These are phyloP conservation scores for Clamator glandarius DNA, from an alignment of 2,797 vertebrate species.

Conservation along the genomic window DNA sequence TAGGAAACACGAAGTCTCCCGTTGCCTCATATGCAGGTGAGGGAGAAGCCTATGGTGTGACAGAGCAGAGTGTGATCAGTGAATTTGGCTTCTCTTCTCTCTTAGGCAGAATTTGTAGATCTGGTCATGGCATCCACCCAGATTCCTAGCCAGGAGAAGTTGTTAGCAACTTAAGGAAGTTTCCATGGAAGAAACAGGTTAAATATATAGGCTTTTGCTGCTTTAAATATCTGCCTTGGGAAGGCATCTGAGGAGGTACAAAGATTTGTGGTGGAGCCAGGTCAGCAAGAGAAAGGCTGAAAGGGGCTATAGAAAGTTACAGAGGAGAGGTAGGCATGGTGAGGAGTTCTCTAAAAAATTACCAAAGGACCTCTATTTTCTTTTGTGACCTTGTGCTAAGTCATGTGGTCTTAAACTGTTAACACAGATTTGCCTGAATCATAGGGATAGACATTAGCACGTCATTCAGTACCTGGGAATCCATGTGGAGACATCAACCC, in stretches of 20 bases:
- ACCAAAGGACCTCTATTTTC: accelerated
- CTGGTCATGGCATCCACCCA: neutral
- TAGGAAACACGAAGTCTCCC: neutral
- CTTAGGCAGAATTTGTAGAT: neutral
- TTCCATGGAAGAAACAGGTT: neutral
- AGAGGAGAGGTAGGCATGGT: neutral
- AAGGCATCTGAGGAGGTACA: neutral
- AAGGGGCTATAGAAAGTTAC: neutral
- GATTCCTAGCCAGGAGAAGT: neutral
- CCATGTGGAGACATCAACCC: neutral
- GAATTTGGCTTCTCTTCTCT: neutral
- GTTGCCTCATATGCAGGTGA: neutral
- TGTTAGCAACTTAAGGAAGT: neutral
- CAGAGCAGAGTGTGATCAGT: neutral
- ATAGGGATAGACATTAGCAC: neutral
- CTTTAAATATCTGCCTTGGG: neutral
- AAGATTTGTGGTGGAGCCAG: neutral
- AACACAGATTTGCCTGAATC: neutral
- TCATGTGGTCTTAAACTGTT: neutral
- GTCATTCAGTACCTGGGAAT: neutral
- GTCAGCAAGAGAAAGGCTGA: neutral
- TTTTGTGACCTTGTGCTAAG: neutral
- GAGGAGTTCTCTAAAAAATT: neutral
- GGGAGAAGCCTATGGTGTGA: neutral
- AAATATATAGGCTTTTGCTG: neutral